A percentile compares a stretch with the other conserved stretches of the same genome.
phyloP scores from a whole-genome alignment of 2,888 invertebrate genomes.

The Xanthorhoe designata region DNA sequence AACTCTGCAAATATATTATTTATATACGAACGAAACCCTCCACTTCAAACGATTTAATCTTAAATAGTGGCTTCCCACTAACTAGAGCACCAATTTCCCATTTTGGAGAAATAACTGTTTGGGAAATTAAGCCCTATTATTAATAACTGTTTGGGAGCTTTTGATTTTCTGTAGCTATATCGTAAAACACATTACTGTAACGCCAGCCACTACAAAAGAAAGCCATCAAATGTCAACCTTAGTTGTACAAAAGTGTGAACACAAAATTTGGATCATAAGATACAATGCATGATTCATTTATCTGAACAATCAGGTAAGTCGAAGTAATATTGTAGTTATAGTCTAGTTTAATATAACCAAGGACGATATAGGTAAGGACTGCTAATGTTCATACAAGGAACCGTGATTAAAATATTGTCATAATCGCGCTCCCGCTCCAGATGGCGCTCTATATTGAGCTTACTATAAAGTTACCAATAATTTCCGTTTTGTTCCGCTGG shows the following conservation, averaged over 20 bases:
- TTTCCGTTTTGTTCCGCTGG: too few relatives aligned
- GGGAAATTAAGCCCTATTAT: neutral
- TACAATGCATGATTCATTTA: too few relatives aligned
- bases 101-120: neutral
- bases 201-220: neutral
- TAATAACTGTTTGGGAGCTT: neutral
- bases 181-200: neutral
- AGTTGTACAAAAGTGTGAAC: neutral
- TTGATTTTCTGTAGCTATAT: neutral
- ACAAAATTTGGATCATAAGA: conserved; percentile 1
- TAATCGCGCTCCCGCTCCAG: too few relatives aligned
- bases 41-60: neutral
- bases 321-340: too few relatives aligned
- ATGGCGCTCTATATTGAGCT: too few relatives aligned
- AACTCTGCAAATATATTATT: conserved; percentile 1
- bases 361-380: too few relatives aligned
- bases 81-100: neutral
- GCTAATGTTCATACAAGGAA: too few relatives aligned
- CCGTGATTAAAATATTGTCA: too few relatives aligned
- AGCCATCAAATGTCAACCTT: neutral
- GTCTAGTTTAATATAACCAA: neutral
- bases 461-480: too few relatives aligned
- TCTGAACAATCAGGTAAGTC: too few relatives aligned
- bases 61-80: neutral
- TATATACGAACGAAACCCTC: neutral